phyloP scores from a whole-genome alignment of 1,140 invertebrate genomes.

The Philotrypesis tridentata region DNA sequence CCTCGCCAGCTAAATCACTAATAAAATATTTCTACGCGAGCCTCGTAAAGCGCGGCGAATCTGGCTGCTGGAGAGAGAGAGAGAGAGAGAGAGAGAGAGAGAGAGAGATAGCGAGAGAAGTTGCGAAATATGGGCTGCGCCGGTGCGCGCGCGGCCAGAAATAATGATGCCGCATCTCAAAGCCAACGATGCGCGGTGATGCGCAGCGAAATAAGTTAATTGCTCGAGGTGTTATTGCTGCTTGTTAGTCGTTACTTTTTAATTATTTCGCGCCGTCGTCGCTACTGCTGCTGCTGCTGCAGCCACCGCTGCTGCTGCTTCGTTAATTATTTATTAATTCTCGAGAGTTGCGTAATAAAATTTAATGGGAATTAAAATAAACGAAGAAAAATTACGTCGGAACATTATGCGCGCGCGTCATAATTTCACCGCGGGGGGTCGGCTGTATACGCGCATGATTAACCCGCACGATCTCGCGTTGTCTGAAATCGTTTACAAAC shows the following conservation, averaged over 20 bases:
- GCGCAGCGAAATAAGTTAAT: background rate
- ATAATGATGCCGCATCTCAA: background rate
- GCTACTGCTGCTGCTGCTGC: too few relatives aligned
- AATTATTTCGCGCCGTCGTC: background rate
- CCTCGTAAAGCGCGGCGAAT: slow-evolving; percentile 52
- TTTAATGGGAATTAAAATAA: too few relatives aligned
- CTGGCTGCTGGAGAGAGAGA: too few relatives aligned
- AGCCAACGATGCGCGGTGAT: background rate
- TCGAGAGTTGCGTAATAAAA: too few relatives aligned
- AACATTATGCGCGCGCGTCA: too few relatives aligned
- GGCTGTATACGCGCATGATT: too few relatives aligned
- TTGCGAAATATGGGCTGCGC: slow-evolving; percentile 38
- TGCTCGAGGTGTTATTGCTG: background rate
- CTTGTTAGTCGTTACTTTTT: background rate
- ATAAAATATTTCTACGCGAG: slow-evolving; percentile 35
- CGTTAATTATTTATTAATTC: background rate
- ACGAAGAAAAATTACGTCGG: too few relatives aligned
- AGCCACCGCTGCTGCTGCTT: too few relatives aligned
- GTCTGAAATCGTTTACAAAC: background rate
- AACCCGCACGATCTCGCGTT: too few relatives aligned
- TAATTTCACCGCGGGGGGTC: too few relatives aligned
- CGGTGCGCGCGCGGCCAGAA: background rate
- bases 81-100: too few relatives aligned
- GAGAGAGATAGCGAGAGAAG: background rate
- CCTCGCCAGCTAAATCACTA: slow-evolving; percentile 29